Evolutionary conservation across 1,140 invertebrate species (phyloP).

Genomic region (Polypedilum vanderplanki): DNA sequence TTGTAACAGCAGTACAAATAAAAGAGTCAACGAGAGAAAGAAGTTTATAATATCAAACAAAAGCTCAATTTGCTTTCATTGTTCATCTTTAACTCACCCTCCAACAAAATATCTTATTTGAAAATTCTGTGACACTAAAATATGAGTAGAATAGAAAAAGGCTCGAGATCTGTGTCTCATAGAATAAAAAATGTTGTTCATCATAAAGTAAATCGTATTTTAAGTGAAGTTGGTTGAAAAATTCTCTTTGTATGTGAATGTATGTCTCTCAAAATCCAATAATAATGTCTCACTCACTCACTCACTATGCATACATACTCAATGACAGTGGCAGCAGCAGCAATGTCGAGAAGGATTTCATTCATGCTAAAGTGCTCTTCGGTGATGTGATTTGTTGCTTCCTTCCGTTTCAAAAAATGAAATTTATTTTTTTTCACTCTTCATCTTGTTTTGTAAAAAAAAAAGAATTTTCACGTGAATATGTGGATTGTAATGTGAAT

Average conservation of each 20-base stretch:
- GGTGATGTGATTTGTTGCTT: conserved; percentile 8
- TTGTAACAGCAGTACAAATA: too few relatives aligned
- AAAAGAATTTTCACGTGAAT: too few relatives aligned
- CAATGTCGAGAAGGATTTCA: not conserved
- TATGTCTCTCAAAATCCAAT: not conserved
- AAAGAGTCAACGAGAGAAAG: too few relatives aligned
- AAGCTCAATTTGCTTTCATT: not conserved
- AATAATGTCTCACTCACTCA: not conserved
- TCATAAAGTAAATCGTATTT: conserved; percentile 14
- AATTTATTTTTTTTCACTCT: not conserved
- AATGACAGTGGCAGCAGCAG: not conserved
- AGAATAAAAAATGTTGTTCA: not conserved
- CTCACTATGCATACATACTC: not conserved
- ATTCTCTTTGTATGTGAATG: not conserved
- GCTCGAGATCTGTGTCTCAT: not conserved
- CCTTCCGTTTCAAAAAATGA: not conserved
- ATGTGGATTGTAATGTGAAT: too few relatives aligned
- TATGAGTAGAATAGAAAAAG: not conserved
- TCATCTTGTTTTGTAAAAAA: not conserved
- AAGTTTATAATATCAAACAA: not conserved
- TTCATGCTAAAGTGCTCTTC: not conserved
- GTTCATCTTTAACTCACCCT: not conserved
- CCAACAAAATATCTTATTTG: not conserved
- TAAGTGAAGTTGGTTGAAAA: not conserved
- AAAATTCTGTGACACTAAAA: conserved; percentile 4